Conservation (phyloP, 35 echinoderm and acorn worm species). For the Hemicentrotus pulcherrimus region DNA sequence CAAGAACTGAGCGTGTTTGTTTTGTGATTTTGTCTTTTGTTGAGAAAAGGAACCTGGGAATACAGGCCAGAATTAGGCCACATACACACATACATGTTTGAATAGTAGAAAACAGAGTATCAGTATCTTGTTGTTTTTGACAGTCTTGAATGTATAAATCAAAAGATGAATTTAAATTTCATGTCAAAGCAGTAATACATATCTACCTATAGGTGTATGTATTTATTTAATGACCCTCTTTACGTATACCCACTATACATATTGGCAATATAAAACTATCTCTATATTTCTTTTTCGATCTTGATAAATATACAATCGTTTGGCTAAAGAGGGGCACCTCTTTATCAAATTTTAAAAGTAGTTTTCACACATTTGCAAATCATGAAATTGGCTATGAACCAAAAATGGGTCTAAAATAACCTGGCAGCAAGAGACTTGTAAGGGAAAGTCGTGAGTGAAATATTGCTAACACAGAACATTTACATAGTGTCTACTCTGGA, state of each 20-base stretch:
- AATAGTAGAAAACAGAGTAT: no score
- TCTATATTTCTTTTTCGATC: not conserved
- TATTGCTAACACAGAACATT: not conserved
- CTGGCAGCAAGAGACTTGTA: not conserved
- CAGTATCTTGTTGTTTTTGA: no score
- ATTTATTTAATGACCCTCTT: no score
- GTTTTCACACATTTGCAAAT: not conserved
- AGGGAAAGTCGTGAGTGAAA: not conserved
- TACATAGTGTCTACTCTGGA: not conserved
- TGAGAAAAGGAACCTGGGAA: no score
- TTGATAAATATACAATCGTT: not conserved
- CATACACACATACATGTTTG: no score
- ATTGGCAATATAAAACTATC: not conserved
- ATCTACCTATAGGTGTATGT: no score
- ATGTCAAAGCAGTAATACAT: no score
- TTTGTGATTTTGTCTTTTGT: no score
- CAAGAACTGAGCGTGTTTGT: no score
- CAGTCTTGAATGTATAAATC: no score
- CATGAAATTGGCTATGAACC: not conserved
- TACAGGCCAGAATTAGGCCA: no score
- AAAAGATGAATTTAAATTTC: no score
- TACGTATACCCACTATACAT: not conserved
- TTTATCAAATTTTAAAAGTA: not conserved
- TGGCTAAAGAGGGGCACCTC: not conserved
- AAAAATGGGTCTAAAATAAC: not conserved